phyloP scores from a whole-genome alignment of 2,888 invertebrate species.

The Drosophila subquinaria region DNA sequence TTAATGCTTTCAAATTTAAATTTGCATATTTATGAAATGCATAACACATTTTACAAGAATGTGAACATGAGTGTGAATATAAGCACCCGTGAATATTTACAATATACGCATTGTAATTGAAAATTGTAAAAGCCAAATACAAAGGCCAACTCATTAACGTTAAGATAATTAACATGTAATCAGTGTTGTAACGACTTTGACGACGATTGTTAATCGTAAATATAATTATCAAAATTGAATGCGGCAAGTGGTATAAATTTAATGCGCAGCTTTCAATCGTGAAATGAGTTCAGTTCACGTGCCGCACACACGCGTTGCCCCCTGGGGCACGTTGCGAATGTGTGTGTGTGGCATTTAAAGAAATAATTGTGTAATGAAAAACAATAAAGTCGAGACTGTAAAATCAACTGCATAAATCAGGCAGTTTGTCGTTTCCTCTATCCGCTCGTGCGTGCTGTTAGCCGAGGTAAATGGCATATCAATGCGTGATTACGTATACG shows the following conservation, averaged over 20 bases:
- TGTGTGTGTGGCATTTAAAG: constrained; percentile 33
- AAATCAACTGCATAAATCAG: constrained; percentile 73
- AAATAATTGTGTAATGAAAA: constrained; percentile 63
- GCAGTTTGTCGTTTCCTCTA: background rate
- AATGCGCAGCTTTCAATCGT: constrained; percentile 39
- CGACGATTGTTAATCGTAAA: constrained; percentile 29
- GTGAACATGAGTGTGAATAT: background rate
- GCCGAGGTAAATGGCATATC: constrained; percentile 75
- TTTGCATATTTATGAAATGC: constrained; percentile 53
- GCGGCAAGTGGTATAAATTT: constrained; percentile 45
- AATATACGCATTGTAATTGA: constrained; percentile 38
- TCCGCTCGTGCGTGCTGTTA: constrained; percentile 35
- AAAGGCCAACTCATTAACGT: constrained; percentile 53
- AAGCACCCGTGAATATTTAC: constrained; percentile 31
- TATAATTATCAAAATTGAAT: constrained; percentile 46
- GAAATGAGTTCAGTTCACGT: background rate
- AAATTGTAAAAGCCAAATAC: constrained; percentile 35
- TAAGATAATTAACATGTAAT: constrained; percentile 78
- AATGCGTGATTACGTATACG: constrained; percentile 81
- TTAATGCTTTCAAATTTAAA: constrained; percentile 31
- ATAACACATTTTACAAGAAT: constrained; percentile 7
- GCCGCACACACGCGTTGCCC: background rate
- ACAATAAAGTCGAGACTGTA: constrained; percentile 71
- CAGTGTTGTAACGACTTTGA: constrained; percentile 65
- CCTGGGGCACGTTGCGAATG: background rate